Evolutionary conservation across 2,797 vertebrate species (phyloP).

Genomic region (Rhincodon typus): DNA sequence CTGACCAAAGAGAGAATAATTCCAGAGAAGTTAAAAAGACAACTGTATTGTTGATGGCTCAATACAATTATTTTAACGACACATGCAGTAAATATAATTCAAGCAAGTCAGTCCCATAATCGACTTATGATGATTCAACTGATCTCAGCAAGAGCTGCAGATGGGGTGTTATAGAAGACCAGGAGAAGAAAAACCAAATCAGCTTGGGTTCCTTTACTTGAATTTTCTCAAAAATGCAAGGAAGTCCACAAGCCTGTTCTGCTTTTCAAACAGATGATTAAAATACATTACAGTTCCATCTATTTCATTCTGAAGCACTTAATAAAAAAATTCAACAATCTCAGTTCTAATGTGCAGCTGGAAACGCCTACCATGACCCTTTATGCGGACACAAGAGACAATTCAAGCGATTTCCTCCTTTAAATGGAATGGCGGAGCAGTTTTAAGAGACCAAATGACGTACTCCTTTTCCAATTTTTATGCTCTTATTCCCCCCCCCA

Average conservation of each 20-base stretch:
- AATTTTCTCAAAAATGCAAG: too few species aligned
- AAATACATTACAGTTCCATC: too few species aligned
- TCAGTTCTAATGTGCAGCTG: background rate
- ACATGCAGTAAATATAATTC: background rate
- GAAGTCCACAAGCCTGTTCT: background rate
- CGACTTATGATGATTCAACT: background rate
- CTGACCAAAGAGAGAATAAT: slow-evolving; percentile 44
- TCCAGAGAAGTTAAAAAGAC: background rate
- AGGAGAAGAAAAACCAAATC: background rate
- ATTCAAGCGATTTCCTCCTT: background rate
- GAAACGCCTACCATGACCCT: background rate
- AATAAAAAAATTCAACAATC: background rate
- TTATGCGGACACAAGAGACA: background rate
- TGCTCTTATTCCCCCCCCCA: too few species aligned
- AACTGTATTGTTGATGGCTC: background rate
- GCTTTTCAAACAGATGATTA: background rate
- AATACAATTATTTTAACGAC: background rate
- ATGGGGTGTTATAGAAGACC: background rate
- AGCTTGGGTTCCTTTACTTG: background rate
- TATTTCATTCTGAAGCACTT: background rate
- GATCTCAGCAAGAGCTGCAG: background rate
- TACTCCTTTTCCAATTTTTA: too few species aligned
- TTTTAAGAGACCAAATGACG: too few species aligned
- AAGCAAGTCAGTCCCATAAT: background rate
- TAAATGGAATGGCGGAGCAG: background rate